Percentiles rank a stretch among this genome's conserved stretches.
Evolutionary conservation across 2,113 vertebrate genomes (phyloP).

Genomic region (Halichoerus grypus): DNA sequence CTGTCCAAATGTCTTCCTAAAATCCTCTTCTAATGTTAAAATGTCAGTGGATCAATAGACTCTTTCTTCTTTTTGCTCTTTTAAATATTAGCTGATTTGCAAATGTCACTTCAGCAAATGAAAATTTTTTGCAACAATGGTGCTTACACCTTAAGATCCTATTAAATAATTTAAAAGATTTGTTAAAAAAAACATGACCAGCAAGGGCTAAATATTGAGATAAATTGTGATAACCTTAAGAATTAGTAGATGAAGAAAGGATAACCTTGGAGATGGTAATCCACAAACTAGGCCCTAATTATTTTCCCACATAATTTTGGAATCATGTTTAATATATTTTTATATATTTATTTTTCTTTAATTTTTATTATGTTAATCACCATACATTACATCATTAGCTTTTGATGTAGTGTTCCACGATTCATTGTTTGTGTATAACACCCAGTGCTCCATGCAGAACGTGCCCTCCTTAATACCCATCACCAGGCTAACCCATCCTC

Average conservation of each 20-base stretch:
- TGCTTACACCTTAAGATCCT: conserved; percentile 12
- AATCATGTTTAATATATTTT: background rate
- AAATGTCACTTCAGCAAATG: conserved; percentile 8
- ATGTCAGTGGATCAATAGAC: background rate
- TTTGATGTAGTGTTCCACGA: too few species aligned
- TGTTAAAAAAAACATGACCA: background rate
- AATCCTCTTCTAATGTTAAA: conserved; percentile 7
- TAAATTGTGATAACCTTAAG: background rate
- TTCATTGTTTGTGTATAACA: too few species aligned
- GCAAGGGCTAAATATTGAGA: background rate
- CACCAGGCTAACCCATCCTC: too few species aligned
- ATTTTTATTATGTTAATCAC: too few species aligned
- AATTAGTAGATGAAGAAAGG: background rate
- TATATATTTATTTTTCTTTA: background rate
- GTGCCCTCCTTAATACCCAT: too few species aligned
- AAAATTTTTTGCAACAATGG: conserved; percentile 11
- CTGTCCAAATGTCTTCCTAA: conserved; percentile 26
- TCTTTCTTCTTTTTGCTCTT: background rate
- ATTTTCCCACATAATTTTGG: background rate
- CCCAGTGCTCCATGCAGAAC: too few species aligned
- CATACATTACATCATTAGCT: too few species aligned
- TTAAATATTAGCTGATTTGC: conserved; percentile 32
- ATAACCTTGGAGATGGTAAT: background rate
- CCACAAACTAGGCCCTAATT: background rate
- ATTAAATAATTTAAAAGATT: background rate